Evolutionary conservation across 2,797 vertebrate species (phyloP).

Genomic region (Hybognathus amarus): DNA sequence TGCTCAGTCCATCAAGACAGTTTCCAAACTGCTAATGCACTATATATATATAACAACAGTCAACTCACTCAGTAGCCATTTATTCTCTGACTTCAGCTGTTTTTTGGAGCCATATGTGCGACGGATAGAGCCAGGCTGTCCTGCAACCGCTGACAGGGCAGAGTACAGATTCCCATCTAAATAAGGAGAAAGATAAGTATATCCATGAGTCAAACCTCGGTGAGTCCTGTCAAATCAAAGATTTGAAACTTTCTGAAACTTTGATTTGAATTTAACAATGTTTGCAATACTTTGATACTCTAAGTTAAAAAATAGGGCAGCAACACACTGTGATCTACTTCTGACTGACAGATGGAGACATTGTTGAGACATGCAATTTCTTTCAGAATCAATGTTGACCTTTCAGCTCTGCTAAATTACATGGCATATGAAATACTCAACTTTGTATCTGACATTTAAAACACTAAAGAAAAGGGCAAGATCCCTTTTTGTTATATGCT

Average conservation of each 20-base stretch:
- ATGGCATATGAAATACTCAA: conserved; percentile 12
- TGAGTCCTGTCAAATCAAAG: conserved; percentile 22
- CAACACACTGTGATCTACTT: background rate
- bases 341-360: conserved; percentile 13
- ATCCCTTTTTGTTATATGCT: conserved; percentile 1
- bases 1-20: conserved; percentile 3
- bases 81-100: conserved; percentile 81
- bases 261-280: conserved; percentile 2
- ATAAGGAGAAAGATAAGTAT: conserved; percentile 28
- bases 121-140: conserved; percentile 76
- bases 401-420: conserved; percentile 2
- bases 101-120: conserved; percentile 80
- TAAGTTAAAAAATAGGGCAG: background rate
- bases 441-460: conserved; percentile 36
- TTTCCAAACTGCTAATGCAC: background rate
- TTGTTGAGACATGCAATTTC: background rate
- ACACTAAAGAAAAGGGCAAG: background rate
- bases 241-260: conserved; percentile 8
- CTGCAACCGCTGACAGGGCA: conserved; percentile 76
- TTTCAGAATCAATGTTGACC: conserved; percentile 28
- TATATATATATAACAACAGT: conserved; percentile 29
- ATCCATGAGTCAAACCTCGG: conserved; percentile 23
- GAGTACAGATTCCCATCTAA: conserved; percentile 83
- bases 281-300: conserved; percentile 10
- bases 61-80: conserved; percentile 84